Evolutionary conservation across 2,797 vertebrate genomes (phyloP), one percentile per base, ranked within the genome.

Genomic region (Petrocephalus sullivani): DNA sequence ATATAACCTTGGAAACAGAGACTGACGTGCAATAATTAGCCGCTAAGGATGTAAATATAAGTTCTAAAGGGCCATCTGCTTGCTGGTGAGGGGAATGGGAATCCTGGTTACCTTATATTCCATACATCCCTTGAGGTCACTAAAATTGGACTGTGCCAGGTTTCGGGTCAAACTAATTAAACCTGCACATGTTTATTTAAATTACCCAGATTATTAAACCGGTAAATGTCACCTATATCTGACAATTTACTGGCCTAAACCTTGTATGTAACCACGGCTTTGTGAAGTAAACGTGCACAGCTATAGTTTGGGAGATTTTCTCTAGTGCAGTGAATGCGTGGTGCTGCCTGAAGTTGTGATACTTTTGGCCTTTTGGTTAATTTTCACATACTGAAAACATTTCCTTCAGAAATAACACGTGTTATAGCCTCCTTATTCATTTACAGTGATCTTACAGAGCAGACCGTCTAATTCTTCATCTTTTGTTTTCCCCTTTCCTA

Each of bases 131-230:
- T 8, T 78, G 37, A 46, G 71, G 71, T 46, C 71, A 78, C 71
- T 46, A 46, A 46, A 75, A 78, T 46, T 78, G 37, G 33, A n/a
- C 71, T 78, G 71, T 78, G 71, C 41, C 37, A 46, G 14, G 64
- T 37, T 71, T 37, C 28, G 28, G 64, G 28, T 71, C 64, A 71
- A 37, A 37, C 4, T 3, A 19, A 78, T 78, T 46, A 41, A 78
- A 41, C 71, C 71, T 46, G 71, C 71, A n/a, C 37, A 46, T n/a
- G 71, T 78, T 75, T 78, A 78, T 78, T 78, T 46, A 78, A 78
- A 78, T 78, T 46, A 49, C 71, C 71, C n/a, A 41, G 16, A 41
- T 37, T 46, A 41, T 78, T 78, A 19, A 46, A 2, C 37, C 16
- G 71, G 64, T 71, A 71, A 71, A 71, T 33, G 33, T 71, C 64